Evolutionary conservation across 2,888 invertebrate species (phyloP), one percentile per base, ranked within the genome.

Genomic region (Polietes domitor): DNA sequence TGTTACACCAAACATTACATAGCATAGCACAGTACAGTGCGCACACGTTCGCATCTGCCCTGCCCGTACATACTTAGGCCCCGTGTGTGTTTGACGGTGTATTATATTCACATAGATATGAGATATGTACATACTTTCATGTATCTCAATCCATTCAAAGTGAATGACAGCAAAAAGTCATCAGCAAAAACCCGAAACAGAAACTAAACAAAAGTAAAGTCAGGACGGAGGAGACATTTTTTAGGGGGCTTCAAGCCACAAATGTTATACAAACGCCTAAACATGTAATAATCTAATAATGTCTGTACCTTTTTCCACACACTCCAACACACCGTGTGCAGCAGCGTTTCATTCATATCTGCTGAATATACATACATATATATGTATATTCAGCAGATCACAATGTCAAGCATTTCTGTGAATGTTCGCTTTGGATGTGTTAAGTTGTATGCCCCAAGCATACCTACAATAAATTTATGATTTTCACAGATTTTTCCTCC

Each of bases 191-290:
- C 37, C 37, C 15, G 3, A 68, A 68, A 68, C 37, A 21, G 43
- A 43, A 68, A 43, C 68, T 43, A 41, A 19, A 37, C 24, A 68
- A 21, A 68, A 65, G 28, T 41, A 41, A 37, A 68, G 68, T 68
- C 9, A 43, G 43, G 7, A 43, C 24, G 15, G 58, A 26, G 58
- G 3, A 21, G 24, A 24, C 24, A 15, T 2, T 58, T 58, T 58
- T 58, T 26, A 24, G 55, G 41, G 41, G 41, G 12, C 24, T 55
- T 58, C 7, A 21, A 21, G 10, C 15, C 24, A 15, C 58, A 24
- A 58, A 26, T 24, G 26, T 15, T 1, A 3, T n/a, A 24, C 24
- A 53, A 24, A 58, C 24, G 26, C 21, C 53, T 53, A 5, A 26
- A 58, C 3, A 17, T 7, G 21, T 58, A 58, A 58, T 58, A 58